Evolutionary conservation across 2,797 vertebrate species (phyloP).

Genomic region (Kryptolebias ocellatus): DNA sequence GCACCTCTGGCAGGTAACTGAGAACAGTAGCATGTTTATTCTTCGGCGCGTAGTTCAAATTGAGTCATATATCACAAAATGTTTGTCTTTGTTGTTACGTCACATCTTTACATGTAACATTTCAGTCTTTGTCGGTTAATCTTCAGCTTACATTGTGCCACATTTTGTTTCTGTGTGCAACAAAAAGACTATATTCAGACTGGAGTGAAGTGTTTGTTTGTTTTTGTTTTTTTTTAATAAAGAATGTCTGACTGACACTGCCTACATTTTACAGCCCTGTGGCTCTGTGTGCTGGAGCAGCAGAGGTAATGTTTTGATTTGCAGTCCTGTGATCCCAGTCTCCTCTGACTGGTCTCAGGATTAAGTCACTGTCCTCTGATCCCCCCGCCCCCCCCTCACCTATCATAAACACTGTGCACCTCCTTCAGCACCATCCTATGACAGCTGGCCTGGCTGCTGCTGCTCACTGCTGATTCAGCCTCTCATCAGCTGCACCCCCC

Average conservation of each 20-base stretch:
- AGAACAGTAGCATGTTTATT: not conserved
- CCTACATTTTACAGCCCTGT: constrained; percentile 80
- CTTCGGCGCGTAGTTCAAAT: not conserved
- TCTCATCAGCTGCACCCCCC: constrained; percentile 48
- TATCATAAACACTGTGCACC: constrained; percentile 26
- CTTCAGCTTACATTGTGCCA: constrained; percentile 46
- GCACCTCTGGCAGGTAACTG: constrained; percentile 85
- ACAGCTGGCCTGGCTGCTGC: constrained; percentile 76
- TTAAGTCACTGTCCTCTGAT: constrained; percentile 64
- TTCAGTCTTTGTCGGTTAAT: constrained; percentile 65
- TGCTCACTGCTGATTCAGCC: constrained; percentile 72
- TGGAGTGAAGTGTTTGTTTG: constrained; percentile 36
- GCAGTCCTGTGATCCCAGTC: constrained; percentile 61
- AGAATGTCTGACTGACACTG: constrained; percentile 69
- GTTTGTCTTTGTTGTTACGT: constrained; percentile 37
- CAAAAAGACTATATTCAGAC: constrained; percentile 31
- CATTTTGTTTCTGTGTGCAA: constrained; percentile 57
- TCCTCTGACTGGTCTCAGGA: constrained; percentile 67
- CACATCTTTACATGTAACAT: constrained; percentile 51
- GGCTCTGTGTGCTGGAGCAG: constrained; percentile 79
- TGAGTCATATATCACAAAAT: constrained; percentile 13
- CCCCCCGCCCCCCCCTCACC: not conserved
- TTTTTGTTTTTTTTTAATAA: constrained; percentile 47
- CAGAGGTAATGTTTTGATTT: constrained; percentile 80
- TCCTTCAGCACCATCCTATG: constrained; percentile 39